A percentile compares a stretch with the other conserved stretches of the same genome.
These are phyloP conservation scores for Drosophila kambysellisi DNA, from an alignment of 2,888 invertebrate species.

Conservation along the genomic window DNA sequence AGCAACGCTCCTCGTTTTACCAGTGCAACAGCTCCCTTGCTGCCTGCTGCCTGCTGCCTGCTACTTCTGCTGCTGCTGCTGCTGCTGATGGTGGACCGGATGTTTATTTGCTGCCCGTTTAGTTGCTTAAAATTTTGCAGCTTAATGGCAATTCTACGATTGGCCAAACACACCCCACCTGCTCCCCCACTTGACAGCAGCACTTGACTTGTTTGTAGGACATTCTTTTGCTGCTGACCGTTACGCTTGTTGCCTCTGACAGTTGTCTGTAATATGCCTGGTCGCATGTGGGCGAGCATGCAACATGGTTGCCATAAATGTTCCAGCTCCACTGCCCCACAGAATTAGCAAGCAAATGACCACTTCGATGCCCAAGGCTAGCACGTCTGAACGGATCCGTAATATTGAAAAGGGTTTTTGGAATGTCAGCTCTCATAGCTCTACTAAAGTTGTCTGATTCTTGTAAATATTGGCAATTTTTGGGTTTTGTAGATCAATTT, in stretches of 20 bases:
- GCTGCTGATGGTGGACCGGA: constrained; percentile 19
- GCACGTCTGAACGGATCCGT: background rate
- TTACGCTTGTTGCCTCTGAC: constrained; percentile 64
- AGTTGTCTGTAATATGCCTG: constrained; percentile 54
- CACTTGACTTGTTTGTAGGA: constrained; percentile 64
- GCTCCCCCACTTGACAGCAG: constrained; percentile 10
- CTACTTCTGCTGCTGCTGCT: background rate
- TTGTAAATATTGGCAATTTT: background rate
- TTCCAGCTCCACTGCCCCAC: background rate
- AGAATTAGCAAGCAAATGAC: constrained; percentile 6
- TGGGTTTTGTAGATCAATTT: background rate
- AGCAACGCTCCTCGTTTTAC: constrained; percentile 10
- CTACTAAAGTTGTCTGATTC: background rate
- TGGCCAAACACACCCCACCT: constrained; percentile 25
- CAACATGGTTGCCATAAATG: constrained; percentile 38
- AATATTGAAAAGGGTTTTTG: background rate
- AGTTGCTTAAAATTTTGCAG: constrained; percentile 80
- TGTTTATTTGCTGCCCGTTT: constrained; percentile 72
- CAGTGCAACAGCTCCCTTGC: background rate
- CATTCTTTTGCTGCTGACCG: constrained; percentile 41
- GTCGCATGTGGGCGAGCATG: constrained; percentile 26
- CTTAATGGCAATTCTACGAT: constrained; percentile 76
- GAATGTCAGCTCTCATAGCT: background rate
- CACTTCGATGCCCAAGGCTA: background rate
- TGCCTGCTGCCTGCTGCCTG: background rate